Evolutionary conservation across 2,797 vertebrate species (phyloP).

Genomic region (Hirundo rustica): DNA sequence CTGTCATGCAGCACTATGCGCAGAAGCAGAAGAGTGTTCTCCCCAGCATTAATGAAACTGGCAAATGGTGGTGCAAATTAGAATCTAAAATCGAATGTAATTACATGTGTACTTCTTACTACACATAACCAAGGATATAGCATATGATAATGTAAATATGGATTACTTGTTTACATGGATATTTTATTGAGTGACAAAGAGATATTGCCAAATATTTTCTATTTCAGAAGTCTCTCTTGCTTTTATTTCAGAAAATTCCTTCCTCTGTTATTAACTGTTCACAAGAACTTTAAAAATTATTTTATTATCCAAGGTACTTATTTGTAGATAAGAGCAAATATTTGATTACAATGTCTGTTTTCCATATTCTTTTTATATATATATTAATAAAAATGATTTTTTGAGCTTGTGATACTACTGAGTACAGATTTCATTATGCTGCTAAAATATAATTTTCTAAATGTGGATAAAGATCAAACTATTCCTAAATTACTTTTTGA

Average conservation of each 20-base stretch:
- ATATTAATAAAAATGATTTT: slow-evolving; percentile 71
- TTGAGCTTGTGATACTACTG: not conserved
- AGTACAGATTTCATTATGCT: not conserved
- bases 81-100: slow-evolving; percentile 8
- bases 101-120: not conserved
- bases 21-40: not conserved
- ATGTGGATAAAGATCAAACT: not conserved
- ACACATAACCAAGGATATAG: not conserved
- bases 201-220: slow-evolving; percentile 50
- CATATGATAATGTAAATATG: slow-evolving; percentile 39
- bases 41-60: not conserved
- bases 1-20: not conserved
- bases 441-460: not conserved
- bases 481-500: not conserved
- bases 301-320: slow-evolving; percentile 2
- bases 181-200: slow-evolving; percentile 16
- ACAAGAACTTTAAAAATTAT: slow-evolving; percentile 30
- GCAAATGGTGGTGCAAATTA: not conserved
- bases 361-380: slow-evolving; percentile 50
- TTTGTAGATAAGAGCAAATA: slow-evolving; percentile 39
- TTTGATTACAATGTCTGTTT: slow-evolving; percentile 45
- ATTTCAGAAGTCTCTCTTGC: slow-evolving; percentile 39
- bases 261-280: slow-evolving; percentile 16
- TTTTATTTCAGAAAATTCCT: slow-evolving; percentile 21
- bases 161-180: slow-evolving; percentile 22